Base-by-base conservation (phyloP, 2,113 vertebrate genomes). In the Tichodroma muraria region DNA sequence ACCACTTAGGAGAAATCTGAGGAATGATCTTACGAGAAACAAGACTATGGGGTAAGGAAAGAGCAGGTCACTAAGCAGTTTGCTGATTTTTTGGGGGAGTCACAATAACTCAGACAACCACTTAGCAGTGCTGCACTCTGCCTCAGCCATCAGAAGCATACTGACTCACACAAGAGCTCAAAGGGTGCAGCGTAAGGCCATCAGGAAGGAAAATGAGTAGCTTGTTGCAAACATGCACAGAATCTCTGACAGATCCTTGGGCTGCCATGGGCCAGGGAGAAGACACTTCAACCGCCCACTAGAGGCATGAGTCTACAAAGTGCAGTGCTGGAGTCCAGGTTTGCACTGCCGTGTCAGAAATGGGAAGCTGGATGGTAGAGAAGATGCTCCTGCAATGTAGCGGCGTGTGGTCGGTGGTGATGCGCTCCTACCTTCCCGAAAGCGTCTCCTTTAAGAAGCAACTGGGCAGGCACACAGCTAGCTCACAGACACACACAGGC, bases 1-100 rank as follows among this genome's bases (percentile, higher is more conserved):
- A 42, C 28, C 20, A 42, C n/a, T 69, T 25, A 27, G 15, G 13
- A 89, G 85, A 87, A 42, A 71, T 28, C 49, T 79, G 35, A 20
- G 6, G 24, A 85, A 5, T 0, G 0, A 37, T n/a, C 8, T 65
- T 61, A 53, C 5, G 11, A 52, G n/a, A 79, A 87, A 6, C 2
- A 54, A 47, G 42, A 44, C 37, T 52, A 1, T 19, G 9, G 19
- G 15, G 16, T 49, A 63, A 91, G 28, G 49, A 60, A 71, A 64
- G 28, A 45, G 10, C 49, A 76, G 25, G 9, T 14, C 44, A 31
- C 23, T 35, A 82, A 65, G 37, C 1, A 4, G 31, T 65, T 64
- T 69, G n/a, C 44, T 65, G 45, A 60, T 49, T 86, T 85, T 90
- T 52, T 31, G 23, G 31, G 40, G 20, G 45, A 88, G 22, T 11